phyloP scores from a whole-genome alignment of 2,888 invertebrate species.

The Patella depressa region DNA sequence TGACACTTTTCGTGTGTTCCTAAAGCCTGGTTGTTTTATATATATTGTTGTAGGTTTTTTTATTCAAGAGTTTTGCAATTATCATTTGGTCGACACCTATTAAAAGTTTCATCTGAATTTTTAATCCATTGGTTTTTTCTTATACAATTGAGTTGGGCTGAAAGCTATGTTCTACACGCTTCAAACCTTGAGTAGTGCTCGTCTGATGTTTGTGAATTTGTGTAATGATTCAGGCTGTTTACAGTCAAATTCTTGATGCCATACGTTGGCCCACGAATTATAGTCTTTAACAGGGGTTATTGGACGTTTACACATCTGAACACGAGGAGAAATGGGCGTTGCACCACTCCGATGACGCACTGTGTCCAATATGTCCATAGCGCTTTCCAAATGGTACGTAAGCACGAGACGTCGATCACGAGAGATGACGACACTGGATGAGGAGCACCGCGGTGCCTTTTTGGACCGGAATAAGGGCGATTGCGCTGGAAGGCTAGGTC shows the following conservation, averaged over 20 bases:
- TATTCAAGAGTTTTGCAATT: no score
- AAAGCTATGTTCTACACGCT: no score
- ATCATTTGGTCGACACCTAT: no score
- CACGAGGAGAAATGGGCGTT: conserved; percentile 51
- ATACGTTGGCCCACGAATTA: conserved; percentile 93
- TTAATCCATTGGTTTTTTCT: no score
- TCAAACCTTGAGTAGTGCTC: no score
- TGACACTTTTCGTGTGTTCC: no score
- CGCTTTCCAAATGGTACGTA: conserved; percentile 61
- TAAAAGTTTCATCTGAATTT: no score
- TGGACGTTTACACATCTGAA: conserved; percentile 26
- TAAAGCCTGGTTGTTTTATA: no score
- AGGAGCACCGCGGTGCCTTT: neutral
- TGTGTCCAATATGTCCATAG: conserved; percentile 65
- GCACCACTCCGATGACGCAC: conserved; percentile 45
- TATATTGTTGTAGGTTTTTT: no score
- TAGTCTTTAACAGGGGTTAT: conserved; percentile 80
- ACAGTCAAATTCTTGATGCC: conserved; percentile 75
- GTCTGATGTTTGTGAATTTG: no score
- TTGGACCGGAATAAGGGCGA: neutral
- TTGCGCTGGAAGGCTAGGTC: neutral
- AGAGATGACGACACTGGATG: conserved; percentile 29
- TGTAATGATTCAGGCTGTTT: no score
- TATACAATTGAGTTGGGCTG: no score
- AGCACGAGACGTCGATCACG: conserved; percentile 53